A percentile compares a stretch with the other conserved stretches of the same genome.
Conservation (phyloP, 2,113 vertebrate species). For the Prolemur simus region DNA sequence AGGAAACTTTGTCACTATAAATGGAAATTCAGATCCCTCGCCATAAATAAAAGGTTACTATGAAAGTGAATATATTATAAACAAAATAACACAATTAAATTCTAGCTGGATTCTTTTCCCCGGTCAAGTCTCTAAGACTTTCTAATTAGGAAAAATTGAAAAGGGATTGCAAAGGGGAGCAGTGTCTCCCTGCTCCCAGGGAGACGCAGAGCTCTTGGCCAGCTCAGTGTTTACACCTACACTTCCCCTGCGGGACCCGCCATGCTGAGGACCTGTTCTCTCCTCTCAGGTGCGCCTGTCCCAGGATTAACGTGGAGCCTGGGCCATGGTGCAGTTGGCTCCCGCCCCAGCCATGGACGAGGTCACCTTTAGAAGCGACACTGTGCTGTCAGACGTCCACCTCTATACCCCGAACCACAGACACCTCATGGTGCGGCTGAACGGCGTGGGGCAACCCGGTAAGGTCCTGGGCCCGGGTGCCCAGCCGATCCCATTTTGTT, state of each 20-base stretch:
- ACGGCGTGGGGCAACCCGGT: conserved; percentile 90
- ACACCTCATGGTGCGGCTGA: conserved; percentile 91
- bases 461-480: conserved; percentile 19
- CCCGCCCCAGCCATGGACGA: conserved; percentile 85
- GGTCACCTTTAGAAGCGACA: conserved; percentile 87
- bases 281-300: conserved; percentile 34
- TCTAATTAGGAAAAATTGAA: background rate
- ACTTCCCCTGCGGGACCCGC: background rate
- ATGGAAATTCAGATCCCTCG: background rate
- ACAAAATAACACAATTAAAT: background rate
- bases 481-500: background rate
- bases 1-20: background rate
- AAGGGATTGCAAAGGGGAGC: background rate
- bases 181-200: no score
- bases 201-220: fast-evolving
- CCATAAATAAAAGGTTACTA: background rate
- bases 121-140: background rate
- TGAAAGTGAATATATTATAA: background rate
- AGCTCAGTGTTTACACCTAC: fast-evolving
- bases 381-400: conserved; percentile 92
- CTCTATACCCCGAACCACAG: conserved; percentile 85
- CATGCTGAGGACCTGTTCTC: background rate
- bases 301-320: background rate
- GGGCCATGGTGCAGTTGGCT: background rate
- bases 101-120: background rate